These are phyloP conservation scores for Popillia japonica DNA, from an alignment of 1,140 invertebrate genomes.

Conservation along the genomic window DNA sequence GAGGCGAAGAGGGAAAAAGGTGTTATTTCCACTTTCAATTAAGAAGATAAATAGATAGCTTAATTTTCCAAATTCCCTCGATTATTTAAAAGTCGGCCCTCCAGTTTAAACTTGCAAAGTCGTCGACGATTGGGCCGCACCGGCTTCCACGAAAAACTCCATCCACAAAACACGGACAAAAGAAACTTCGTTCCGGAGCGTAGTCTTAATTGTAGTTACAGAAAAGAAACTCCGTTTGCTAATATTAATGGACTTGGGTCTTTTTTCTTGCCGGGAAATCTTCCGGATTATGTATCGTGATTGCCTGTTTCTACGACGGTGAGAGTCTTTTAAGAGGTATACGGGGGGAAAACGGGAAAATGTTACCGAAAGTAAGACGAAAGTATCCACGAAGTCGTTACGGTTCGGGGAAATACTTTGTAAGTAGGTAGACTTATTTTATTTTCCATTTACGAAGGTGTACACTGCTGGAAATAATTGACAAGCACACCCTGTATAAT, in stretches of 20 bases:
- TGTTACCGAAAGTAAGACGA: not conserved
- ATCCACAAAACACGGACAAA: not conserved
- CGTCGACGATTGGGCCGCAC: conserved; percentile 19
- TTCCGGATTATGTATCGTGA: conserved; percentile 6
- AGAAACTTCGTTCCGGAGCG: not conserved
- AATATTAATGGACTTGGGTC: not conserved
- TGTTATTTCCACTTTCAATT: conserved; percentile 20
- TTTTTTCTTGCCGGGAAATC: conserved; percentile 8
- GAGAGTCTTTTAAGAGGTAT: not conserved
- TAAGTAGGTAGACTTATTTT: too few species aligned
- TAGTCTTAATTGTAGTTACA: conserved; percentile 27
- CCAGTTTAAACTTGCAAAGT: conserved; percentile 28
- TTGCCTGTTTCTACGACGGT: not conserved
- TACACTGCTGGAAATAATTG: too few species aligned
- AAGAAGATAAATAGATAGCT: conserved; percentile 27
- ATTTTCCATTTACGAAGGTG: too few species aligned
- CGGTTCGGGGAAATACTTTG: too few species aligned
- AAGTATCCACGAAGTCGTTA: too few species aligned
- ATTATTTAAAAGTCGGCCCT: conserved; percentile 22
- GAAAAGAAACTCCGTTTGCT: conserved; percentile 12
- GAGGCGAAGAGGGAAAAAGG: not conserved
- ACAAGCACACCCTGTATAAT: too few species aligned
- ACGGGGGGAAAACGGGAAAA: not conserved
- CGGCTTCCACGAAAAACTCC: conserved; percentile 24
- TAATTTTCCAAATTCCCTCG: conserved; percentile 24